Base-by-base conservation (phyloP, 2,888 invertebrate genomes). In the Netelia inedita region DNA sequence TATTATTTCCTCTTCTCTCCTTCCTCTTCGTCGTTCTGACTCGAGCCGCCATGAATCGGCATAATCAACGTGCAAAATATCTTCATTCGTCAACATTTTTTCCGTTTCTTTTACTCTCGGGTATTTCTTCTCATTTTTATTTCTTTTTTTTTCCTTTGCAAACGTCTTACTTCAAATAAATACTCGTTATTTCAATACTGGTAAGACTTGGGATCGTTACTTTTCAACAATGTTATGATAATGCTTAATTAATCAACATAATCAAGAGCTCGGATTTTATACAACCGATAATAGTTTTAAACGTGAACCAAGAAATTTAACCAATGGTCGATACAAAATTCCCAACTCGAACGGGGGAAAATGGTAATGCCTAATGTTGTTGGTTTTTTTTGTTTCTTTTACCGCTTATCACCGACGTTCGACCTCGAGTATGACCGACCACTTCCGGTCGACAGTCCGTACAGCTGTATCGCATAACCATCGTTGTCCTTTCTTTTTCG, bases 181-280 rank as follows among this genome's bases (percentile, higher is more conserved):
- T 75, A 75, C 3, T 55, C 35, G 74, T 65, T 35, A 68, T 57
- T 66, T 63, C 28, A 80, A 76, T 72, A 78, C 46, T 81, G 81
- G 81, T 78, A 53, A 80, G 80, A 84, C 83, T 72, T 73, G 80
- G 57, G 75, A 84, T 84, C 53, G 41, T 55, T 81, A 65, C 50
- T 75, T 74, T 76, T 81, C 59, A 84, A 81, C 72, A 80, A 80
- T 76, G 71, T 76, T 80, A 76, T 57, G 80, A 66, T 28, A 19
- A 65, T 72, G 23, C 43, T 23, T 72, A 46, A 69, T 50, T 16
- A 50, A 76, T 73, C 59, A 68, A 80, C 19, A 28, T 66, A 16
- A 46, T 28, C 21, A 19, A 2, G 35, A 82, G 53, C 43, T 65
- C 72, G 50, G 14, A 19, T 63, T 23, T 63, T 2, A 53, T 50